Base-by-base conservation (phyloP, 2,113 vertebrate species). In the Siniperca chuatsi region DNA sequence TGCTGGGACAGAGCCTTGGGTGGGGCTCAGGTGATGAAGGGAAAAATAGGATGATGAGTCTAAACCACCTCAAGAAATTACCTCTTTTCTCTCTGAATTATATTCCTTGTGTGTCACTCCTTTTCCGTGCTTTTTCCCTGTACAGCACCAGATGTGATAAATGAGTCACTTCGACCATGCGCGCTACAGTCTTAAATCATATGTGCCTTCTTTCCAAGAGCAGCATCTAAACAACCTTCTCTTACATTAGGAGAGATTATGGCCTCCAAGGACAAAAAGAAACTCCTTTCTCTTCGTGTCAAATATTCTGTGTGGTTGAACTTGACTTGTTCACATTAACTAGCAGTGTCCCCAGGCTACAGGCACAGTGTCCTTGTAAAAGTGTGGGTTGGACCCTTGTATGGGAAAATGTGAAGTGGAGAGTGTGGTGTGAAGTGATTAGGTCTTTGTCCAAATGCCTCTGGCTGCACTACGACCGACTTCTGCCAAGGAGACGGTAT, bases 21-120 rank as follows among this genome's bases (percentile, higher is more conserved):
- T 86, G 88, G 79, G 76, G 80, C 82, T 90, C 88, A 87, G 84
- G 78, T 92, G 88, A 92, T 78, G 78, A 72, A 40, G 82, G 78
- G 74, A 66, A 83, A 46, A 70, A 85, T 37, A 82, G 66, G 81
- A 70, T 92, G 89, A 90, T 90, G 83, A 85, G 72, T 77, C 57
- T 82, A 78, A 85, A 90, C 57, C 69, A 85, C 83, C 88, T 84
- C 3, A 46, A 80, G 77, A 90, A 86, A 92, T 91, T 50, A 73
- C 83, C 62, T 83, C 58, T 79, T 82, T 85, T 81, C 87, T 88
- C 65, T 88, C 58, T 68, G 64, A 40, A 87, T 89, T 60, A 52
- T 85, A 84, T 89, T 89, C 75, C 60, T 77, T 87, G 82, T 75
- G 66, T 84, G 61, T 92, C 86, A 74, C 55, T 81, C 52, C 29